Evolutionary conservation across 1,140 invertebrate species (phyloP).

Genomic region (Solenopsis fugax): DNA sequence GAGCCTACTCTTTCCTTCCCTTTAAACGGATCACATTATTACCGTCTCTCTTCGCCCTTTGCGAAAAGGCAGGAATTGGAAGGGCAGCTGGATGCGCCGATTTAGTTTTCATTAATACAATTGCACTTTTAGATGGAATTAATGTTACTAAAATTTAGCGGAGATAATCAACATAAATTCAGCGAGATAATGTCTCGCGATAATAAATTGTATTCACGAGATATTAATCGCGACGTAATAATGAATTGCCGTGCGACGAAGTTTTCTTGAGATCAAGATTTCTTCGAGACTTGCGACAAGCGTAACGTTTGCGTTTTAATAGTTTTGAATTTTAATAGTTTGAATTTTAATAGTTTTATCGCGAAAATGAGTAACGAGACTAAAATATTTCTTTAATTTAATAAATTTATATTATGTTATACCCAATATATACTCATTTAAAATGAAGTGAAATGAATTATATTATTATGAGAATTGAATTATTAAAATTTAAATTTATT

Average conservation of each 20-base stretch:
- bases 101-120: background rate
- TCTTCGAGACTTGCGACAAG: constrained; percentile 18
- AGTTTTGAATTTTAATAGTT: constrained; percentile 34
- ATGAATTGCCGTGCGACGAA: constrained; percentile 40
- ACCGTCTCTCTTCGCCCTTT: background rate
- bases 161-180: constrained; percentile 48
- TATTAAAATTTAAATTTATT: background rate
- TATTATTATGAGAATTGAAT: background rate
- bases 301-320: constrained; percentile 36
- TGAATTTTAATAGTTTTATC: constrained; percentile 40
- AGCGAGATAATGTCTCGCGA: constrained; percentile 4
- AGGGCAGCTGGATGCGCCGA: background rate
- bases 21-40: background rate
- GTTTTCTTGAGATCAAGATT: constrained; percentile 52
- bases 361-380: background rate
- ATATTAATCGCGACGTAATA: constrained; percentile 51
- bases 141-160: constrained; percentile 12
- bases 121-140: background rate
- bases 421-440: background rate
- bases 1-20: background rate
- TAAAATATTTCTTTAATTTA: constrained; percentile 15
- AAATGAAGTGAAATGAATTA: background rate
- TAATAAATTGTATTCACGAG: constrained; percentile 25
- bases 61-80: background rate
- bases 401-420: background rate